Evolutionary conservation across 1,140 invertebrate species (phyloP), one percentile per base, ranked within the genome.

Genomic region (Drosophila ohnishii): DNA sequence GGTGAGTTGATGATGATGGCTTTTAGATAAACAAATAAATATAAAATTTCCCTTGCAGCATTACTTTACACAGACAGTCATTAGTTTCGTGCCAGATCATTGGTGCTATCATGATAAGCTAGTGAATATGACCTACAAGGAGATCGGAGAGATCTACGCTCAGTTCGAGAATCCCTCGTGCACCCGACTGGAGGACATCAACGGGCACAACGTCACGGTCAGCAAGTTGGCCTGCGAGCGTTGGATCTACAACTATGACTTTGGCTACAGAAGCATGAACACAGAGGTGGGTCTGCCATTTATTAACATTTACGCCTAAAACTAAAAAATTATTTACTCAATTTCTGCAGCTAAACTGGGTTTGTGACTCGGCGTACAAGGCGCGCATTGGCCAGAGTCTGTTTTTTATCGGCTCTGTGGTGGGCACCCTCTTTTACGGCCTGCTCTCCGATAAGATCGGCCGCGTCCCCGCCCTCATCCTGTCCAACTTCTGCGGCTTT

Each of bases 401-500:
- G 40, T 95, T 94, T 85, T 95, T 94, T 78, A 92, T 93, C 62
- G 94, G 94, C 9, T 93, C 93, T 10, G 92, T 94, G 8, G 72
- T 94, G n/a, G 94, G 94, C 10, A 93, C 93, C 19, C 73, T 94
- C 14, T 76, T 92, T 44, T 92, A 95, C 70, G 94, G 94, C 11
- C 78, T 93, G 44, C 80, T 94, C 4, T 93, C 94, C 6, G 94
- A 95, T 86, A 91, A 92, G 61, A 93, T 93, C 44, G 94, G 94
- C 19, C 92, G 94, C 19, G 90, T 95, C 40, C 94, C 94, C 22
- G 93, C 93, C 2, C 80, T 95, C 19, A 92, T 94, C 48, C 72
- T 93, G 19, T 92, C 93, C 5, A 94, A 95, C 80, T 77, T 93
- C 35, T 79, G 94, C 7, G 93, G 93, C 11, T 92, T 94, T 55